phyloP scores from a whole-genome alignment of 2,888 invertebrate species.

The Tubulanus polymorphus region DNA sequence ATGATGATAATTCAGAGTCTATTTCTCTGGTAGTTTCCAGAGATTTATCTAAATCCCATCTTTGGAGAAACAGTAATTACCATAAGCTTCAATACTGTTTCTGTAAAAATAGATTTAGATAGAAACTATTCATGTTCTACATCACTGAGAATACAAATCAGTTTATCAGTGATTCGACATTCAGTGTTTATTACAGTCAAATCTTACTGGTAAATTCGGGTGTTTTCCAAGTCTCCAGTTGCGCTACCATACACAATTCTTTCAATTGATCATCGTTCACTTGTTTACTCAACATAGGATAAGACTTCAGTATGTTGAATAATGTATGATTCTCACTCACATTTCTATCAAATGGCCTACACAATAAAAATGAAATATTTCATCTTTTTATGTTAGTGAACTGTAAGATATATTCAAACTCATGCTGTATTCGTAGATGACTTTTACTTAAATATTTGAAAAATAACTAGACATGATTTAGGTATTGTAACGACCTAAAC shows the following conservation, averaged over 20 bases:
- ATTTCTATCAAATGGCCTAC: conserved; percentile 47
- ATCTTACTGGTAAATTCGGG: conserved; percentile 36
- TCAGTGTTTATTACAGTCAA: too few relatives aligned
- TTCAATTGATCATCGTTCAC: conserved; percentile 33
- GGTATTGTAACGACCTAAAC: background rate
- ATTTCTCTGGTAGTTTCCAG: too few relatives aligned
- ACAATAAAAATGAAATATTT: conserved; percentile 11
- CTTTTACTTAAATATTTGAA: background rate
- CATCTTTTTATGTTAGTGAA: background rate
- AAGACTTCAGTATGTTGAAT: conserved; percentile 38
- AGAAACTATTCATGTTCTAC: too few relatives aligned
- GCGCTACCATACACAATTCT: conserved; percentile 45
- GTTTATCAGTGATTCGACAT: too few relatives aligned
- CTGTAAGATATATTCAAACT: background rate
- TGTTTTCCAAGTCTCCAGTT: conserved; percentile 46
- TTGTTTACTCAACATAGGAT: conserved; percentile 34
- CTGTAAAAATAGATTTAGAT: too few relatives aligned
- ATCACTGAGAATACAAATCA: too few relatives aligned
- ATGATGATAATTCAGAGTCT: too few relatives aligned
- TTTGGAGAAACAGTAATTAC: too few relatives aligned
- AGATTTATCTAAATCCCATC: too few relatives aligned
- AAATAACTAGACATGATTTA: background rate
- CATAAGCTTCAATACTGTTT: too few relatives aligned
- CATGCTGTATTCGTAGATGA: background rate
- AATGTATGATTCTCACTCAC: conserved; percentile 45